A percentile compares a stretch with the other conserved stretches of the same genome.
Evolutionary conservation across 2,797 vertebrate species (phyloP).

Genomic region (Syngnathus acus): DNA sequence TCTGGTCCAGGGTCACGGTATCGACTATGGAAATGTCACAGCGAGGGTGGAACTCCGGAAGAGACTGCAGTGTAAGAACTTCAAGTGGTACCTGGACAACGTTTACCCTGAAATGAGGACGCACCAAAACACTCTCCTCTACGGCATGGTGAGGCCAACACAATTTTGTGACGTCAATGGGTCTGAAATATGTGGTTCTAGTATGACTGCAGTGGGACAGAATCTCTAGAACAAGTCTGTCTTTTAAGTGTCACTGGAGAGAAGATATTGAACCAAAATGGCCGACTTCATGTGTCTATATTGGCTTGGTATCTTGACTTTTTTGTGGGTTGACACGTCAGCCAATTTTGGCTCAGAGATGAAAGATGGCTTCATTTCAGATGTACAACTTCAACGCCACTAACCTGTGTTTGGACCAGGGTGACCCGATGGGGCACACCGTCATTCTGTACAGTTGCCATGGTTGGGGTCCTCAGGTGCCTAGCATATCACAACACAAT

Average conservation of each 20-base stretch:
- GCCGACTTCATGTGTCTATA: background rate
- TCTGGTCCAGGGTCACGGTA: slow-evolving; percentile 84
- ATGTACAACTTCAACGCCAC: slow-evolving; percentile 86
- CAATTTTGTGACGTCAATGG: background rate
- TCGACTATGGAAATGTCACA: slow-evolving; percentile 90
- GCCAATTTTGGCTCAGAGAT: background rate
- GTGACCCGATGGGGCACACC: slow-evolving; percentile 86
- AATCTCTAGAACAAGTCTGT: too few species aligned
- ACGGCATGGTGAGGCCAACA: slow-evolving; percentile 82
- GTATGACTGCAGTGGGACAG: background rate
- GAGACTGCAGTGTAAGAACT: slow-evolving; percentile 87
- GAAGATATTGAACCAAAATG: background rate
- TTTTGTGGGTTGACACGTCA: too few species aligned
- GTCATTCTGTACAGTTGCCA: slow-evolving; percentile 90
- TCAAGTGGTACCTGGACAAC: slow-evolving; percentile 96
- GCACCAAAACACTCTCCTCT: slow-evolving; percentile 89
- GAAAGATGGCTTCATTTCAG: slow-evolving; percentile 53
- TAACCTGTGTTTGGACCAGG: slow-evolving; percentile 93
- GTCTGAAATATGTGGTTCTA: background rate
- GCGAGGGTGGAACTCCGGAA: slow-evolving; percentile 82
- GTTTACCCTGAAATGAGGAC: slow-evolving; percentile 95
- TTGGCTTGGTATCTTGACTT: background rate
- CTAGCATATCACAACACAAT: background rate
- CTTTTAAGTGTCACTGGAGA: too few species aligned
- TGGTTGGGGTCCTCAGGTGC: slow-evolving; percentile 84